A percentile compares a stretch with the other conserved stretches of the same genome.
phyloP scores from a whole-genome alignment of 2,797 vertebrate species.

The Sphenodon punctatus region DNA sequence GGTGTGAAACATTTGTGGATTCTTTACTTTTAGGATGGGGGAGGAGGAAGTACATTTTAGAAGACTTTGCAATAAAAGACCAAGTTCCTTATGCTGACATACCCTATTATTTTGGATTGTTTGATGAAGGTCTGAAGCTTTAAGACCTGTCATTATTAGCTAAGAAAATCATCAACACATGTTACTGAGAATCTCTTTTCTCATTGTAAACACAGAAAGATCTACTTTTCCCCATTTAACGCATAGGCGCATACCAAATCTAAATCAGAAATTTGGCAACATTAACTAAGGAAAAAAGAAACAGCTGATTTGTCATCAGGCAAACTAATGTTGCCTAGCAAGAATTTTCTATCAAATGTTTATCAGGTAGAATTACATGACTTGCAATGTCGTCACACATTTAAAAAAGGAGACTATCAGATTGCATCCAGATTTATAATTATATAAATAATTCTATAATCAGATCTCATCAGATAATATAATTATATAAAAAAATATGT shows the following conservation, averaged over 20 bases:
- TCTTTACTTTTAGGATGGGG: not conserved
- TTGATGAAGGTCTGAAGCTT: not conserved
- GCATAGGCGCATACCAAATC: not conserved
- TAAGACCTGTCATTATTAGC: not conserved
- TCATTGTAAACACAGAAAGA: too few relatives aligned
- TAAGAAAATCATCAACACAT: not conserved
- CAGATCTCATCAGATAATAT: too few relatives aligned
- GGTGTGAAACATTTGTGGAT: not conserved
- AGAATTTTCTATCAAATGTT: not conserved
- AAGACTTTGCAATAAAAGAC: too few relatives aligned
- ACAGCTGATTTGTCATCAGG: not conserved
- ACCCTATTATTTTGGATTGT: not conserved
- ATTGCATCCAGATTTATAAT: too few relatives aligned
- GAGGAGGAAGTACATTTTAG: not conserved
- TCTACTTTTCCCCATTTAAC: not conserved
- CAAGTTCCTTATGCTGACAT: not conserved
- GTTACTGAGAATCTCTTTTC: too few relatives aligned
- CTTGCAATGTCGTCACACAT: not conserved
- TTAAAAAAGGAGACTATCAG: not conserved
- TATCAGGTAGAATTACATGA: not conserved
- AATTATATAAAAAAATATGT: too few relatives aligned
- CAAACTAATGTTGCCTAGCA: not conserved
- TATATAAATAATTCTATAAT: too few relatives aligned
- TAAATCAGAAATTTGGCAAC: not conserved
- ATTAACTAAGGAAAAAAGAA: not conserved